A percentile compares a stretch with the other conserved stretches of the same genome.
These are phyloP conservation scores for Alcedo quadribrachys DNA, from an alignment of 2,797 vertebrate genomes.

Conservation along the genomic window DNA sequence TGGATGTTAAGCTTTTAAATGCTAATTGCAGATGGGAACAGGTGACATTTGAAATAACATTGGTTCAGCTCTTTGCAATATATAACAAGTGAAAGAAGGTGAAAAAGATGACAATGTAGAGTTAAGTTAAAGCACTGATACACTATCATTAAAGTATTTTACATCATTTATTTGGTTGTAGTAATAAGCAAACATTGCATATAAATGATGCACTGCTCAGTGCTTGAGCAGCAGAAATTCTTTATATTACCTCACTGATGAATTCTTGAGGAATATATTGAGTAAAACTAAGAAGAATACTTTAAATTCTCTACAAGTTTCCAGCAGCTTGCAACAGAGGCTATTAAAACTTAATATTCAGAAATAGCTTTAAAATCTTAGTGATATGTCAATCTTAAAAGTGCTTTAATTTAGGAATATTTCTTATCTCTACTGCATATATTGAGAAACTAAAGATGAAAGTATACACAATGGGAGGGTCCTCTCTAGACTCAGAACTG, in stretches of 20 bases:
- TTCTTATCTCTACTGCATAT: background rate
- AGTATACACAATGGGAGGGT: background rate
- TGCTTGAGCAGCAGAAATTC: background rate
- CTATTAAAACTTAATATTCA: background rate
- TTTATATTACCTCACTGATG: background rate
- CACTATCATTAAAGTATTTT: background rate
- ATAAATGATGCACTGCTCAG: background rate
- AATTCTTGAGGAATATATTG: background rate
- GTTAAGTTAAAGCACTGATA: background rate
- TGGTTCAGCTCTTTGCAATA: background rate
- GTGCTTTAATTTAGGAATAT: background rate
- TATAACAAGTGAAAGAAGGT: background rate
- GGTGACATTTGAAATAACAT: slow-evolving; percentile 55
- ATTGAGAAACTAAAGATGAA: background rate
- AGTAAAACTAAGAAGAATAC: slow-evolving; percentile 1
- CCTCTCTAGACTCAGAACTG: background rate
- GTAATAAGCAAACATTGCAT: background rate
- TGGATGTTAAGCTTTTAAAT: slow-evolving; percentile 71
- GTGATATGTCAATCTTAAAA: background rate
- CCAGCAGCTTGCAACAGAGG: background rate
- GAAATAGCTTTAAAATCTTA: background rate
- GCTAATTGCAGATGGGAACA: slow-evolving; percentile 62
- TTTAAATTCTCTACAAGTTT: background rate
- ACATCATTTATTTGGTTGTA: background rate
- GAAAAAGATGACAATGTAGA: background rate